These are phyloP conservation scores for Perca flavescens DNA, from an alignment of 2,113 vertebrate genomes.

Conservation along the genomic window DNA sequence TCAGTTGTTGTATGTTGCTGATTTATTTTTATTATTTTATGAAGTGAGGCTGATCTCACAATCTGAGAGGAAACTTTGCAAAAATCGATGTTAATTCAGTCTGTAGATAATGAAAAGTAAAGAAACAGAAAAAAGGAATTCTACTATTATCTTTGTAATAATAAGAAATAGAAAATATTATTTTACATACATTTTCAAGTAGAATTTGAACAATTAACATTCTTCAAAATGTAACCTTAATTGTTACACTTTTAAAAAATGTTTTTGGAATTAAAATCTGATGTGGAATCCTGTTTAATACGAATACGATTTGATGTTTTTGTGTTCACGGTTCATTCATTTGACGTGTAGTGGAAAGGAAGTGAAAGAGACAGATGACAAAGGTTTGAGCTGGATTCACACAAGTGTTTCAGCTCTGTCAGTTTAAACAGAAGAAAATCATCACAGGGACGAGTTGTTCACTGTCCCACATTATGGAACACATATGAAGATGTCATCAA, in stretches of 20 bases:
- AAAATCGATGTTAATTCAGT: neutral
- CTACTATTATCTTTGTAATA: too few relatives aligned
- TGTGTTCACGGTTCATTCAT: slow-evolving; percentile 21
- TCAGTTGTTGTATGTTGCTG: neutral
- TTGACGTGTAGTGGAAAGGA: slow-evolving; percentile 44
- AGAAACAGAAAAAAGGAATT: too few relatives aligned
- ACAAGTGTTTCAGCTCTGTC: neutral
- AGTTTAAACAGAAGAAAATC: too few relatives aligned
- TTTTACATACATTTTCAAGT: too few relatives aligned
- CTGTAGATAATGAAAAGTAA: too few relatives aligned
- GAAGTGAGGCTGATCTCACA: neutral
- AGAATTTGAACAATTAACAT: too few relatives aligned
- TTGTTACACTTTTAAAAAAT: too few relatives aligned
- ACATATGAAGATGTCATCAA: neutral
- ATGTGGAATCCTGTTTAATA: neutral
- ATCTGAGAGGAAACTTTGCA: neutral
- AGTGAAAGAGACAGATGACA: slow-evolving; percentile 17
- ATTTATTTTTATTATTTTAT: neutral
- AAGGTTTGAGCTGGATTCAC: neutral
- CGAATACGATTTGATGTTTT: neutral
- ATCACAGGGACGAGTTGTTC: neutral
- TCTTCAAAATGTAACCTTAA: too few relatives aligned
- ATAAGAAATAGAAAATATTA: too few relatives aligned
- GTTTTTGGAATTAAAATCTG: neutral
- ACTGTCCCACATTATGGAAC: neutral